These are phyloP conservation scores for Elephas maximus DNA, from an alignment of 2,113 vertebrate genomes.

Conservation along the genomic window DNA sequence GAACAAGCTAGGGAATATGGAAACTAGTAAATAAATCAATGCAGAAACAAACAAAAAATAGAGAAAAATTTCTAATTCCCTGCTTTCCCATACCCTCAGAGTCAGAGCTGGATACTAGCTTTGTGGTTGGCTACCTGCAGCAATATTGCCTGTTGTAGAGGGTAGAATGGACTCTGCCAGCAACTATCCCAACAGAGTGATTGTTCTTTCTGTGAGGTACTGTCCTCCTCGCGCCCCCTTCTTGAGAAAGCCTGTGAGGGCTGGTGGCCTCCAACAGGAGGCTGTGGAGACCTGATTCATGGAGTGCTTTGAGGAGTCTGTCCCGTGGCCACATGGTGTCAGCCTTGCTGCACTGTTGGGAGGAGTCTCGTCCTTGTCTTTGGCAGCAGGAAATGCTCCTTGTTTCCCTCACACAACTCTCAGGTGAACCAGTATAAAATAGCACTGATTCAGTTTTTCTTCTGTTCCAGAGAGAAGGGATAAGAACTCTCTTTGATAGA, in stretches of 20 bases:
- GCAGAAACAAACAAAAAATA: background rate
- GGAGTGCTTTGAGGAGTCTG: background rate
- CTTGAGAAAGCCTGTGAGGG: background rate
- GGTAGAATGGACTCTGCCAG: background rate
- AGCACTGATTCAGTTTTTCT: background rate
- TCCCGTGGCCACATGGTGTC: conserved; percentile 90
- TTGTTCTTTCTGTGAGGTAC: too few relatives aligned
- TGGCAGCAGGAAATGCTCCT: conserved; percentile 67
- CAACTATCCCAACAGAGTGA: background rate
- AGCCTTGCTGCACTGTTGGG: conserved; percentile 87
- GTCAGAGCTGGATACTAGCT: background rate
- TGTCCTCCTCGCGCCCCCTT: background rate
- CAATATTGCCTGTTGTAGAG: background rate
- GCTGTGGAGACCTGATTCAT: background rate
- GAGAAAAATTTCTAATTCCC: background rate
- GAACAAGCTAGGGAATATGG: background rate
- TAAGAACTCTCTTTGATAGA: background rate
- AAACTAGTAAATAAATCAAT: background rate
- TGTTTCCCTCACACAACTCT: background rate
- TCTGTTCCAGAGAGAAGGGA: background rate
- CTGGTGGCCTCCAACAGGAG: background rate
- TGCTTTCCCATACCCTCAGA: background rate
- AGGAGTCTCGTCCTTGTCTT: conserved; percentile 35
- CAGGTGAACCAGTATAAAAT: background rate
- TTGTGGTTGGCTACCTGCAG: background rate